A percentile compares a stretch with the other conserved stretches of the same genome.
These are phyloP conservation scores for Porites lobata DNA, from an alignment of 92 coral and sea anemone genomes.

Conservation along the genomic window DNA sequence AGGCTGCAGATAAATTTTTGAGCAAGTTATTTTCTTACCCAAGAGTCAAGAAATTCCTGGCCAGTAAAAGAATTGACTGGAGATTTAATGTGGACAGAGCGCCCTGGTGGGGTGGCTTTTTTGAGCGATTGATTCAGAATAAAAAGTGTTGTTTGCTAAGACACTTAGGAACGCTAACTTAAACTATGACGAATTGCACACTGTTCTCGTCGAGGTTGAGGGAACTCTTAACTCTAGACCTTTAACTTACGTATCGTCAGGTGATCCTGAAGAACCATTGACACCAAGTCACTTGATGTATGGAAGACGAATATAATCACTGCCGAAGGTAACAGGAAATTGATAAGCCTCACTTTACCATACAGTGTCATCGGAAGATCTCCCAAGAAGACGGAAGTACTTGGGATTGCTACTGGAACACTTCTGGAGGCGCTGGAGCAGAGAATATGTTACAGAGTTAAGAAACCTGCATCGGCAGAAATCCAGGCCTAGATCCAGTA, in stretches of 20 bases:
- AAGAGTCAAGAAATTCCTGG: slow-evolving; percentile 41
- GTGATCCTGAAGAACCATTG: slow-evolving; percentile 69
- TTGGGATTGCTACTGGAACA: too few species aligned
- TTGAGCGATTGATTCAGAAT: slow-evolving; percentile 63
- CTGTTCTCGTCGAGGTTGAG: slow-evolving; percentile 72
- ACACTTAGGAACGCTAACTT: slow-evolving; percentile 65
- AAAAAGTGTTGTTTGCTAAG: slow-evolving; percentile 62
- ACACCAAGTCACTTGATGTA: slow-evolving; percentile 67
- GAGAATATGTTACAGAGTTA: too few species aligned
- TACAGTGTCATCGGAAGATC: too few species aligned
- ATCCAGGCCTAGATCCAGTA: too few species aligned
- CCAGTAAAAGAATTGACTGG: slow-evolving; percentile 58
- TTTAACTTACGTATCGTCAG: slow-evolving; percentile 60
- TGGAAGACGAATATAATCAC: slow-evolving; percentile 61
- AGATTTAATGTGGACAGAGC: too few species aligned
- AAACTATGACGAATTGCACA: slow-evolving; percentile 65
- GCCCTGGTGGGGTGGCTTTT: too few species aligned
- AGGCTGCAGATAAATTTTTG: slow-evolving; percentile 58
- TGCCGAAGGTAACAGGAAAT: slow-evolving; percentile 41
- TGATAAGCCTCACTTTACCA: neutral
- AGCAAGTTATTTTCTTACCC: slow-evolving; percentile 41
- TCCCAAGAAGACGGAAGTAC: too few species aligned
- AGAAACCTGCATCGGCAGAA: too few species aligned
- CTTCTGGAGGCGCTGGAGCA: too few species aligned
- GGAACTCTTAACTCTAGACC: slow-evolving; percentile 81